Evolutionary conservation across 2,888 invertebrate genomes (phyloP), one percentile per base, ranked within the genome.

Genomic region (Cataglyphis livida): DNA sequence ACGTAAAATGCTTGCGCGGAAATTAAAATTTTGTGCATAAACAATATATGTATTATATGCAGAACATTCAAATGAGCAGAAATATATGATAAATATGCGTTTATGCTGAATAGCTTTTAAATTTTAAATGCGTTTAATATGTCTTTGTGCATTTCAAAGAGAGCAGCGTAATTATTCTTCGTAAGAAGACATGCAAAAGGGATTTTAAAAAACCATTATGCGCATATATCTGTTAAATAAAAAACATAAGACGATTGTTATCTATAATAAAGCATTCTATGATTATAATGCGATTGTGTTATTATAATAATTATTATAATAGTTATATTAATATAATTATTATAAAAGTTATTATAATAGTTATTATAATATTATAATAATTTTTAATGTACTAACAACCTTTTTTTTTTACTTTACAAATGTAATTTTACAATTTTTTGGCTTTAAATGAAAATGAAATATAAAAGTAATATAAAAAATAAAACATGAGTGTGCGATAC

Each of bases 91-190:
- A 7, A 75, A 75, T 75, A 62, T 75, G 48, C 48, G 35, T 62
- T 64, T 75, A 62, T 75, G 64, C 18, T 75, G 18, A 75, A 21
- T 38, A 51, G 7, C 48, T 64, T 62, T 35, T 48, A 21, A 21
- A 48, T 62, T 35, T 74, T 48, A 62, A 35, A 64, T 44, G 15
- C 15, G 7, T 0, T 74, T 35, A 61, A 7, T 61, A 15, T 73
- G n/a, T 10, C 18, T 32, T 74, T 74, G 44, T 74, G 44, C 21
- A 44, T 12, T 32, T 62, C 10, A 9, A 21, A n/a, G 18, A 21
- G n/a, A 32, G 15, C 6, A 32, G 3, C 6, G 18, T 18, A 51
- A 64, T 48, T 32, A 15, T 74, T 25, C 9, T 21, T 44, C 32
- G n/a, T 15, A 44, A 9, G 15, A 44, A 15, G 1, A 28, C 1